phyloP scores from a whole-genome alignment of 2,888 invertebrate species.

The Beris chalybata region DNA sequence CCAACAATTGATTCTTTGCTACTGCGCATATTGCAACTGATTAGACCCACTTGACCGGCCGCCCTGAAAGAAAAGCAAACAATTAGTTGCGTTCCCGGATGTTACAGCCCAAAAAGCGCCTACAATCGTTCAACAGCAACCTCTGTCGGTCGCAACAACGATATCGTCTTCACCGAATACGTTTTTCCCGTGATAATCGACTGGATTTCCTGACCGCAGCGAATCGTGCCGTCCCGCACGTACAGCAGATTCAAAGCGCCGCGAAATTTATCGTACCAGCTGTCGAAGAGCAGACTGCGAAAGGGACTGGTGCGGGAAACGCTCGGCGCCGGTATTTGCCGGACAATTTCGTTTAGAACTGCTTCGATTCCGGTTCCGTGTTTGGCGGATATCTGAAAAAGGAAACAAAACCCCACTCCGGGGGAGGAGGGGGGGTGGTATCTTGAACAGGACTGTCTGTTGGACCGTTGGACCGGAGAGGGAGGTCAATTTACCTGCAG shows the following conservation, averaged over 20 bases:
- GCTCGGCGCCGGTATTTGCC: slow-evolving; percentile 74
- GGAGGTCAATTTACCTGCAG: slow-evolving; percentile 63
- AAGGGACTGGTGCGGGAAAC: slow-evolving; percentile 65
- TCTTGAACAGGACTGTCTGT: too few relatives aligned
- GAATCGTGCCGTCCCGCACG: slow-evolving; percentile 74
- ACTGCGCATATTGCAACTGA: slow-evolving; percentile 78
- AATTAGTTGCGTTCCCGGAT: background rate
- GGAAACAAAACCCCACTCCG: too few relatives aligned
- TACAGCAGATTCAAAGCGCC: slow-evolving; percentile 79
- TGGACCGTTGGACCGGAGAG: background rate
- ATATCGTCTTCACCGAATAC: slow-evolving; percentile 78
- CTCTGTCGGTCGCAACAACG: slow-evolving; percentile 79
- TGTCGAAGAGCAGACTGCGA: slow-evolving; percentile 86
- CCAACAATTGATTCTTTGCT: slow-evolving; percentile 75
- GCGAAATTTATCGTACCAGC: slow-evolving; percentile 88
- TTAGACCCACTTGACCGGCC: slow-evolving; percentile 92
- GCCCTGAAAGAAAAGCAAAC: slow-evolving; percentile 40
- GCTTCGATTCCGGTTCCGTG: slow-evolving; percentile 79
- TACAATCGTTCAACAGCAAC: slow-evolving; percentile 65
- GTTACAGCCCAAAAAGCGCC: slow-evolving; percentile 45
- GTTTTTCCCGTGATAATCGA: slow-evolving; percentile 71
- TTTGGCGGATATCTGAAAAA: slow-evolving; percentile 82
- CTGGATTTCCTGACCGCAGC: slow-evolving; percentile 74
- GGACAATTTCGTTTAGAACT: slow-evolving; percentile 76
- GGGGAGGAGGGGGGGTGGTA: too few relatives aligned